Conservation (phyloP, 1,140 invertebrate species). For the Magallana ariakensis region DNA sequence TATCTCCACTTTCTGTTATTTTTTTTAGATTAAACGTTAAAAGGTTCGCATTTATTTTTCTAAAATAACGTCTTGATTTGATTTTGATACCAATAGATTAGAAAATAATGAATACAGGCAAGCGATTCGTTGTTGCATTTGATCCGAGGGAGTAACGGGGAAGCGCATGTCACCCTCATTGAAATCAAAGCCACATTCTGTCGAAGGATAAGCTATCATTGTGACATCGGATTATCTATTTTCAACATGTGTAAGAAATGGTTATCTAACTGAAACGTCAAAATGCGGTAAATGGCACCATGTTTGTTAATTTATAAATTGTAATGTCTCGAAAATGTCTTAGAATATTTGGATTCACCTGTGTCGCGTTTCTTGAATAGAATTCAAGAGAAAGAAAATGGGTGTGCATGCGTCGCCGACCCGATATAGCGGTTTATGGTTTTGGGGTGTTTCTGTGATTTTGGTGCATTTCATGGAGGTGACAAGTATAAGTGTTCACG, state of each 20-base stretch:
- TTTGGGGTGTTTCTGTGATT: not conserved
- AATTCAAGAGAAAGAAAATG: constrained; percentile 33
- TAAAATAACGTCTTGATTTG: not conserved
- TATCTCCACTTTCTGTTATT: not conserved
- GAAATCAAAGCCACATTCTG: constrained; percentile 20
- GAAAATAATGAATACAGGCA: too few species aligned
- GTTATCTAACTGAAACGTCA: not conserved
- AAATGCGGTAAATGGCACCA: not conserved
- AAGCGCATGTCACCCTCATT: constrained; percentile 21
- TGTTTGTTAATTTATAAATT: not conserved
- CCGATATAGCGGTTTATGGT: not conserved
- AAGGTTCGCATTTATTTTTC: too few species aligned
- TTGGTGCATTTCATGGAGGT: not conserved
- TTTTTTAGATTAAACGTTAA: too few species aligned
- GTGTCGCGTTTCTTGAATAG: constrained; percentile 27
- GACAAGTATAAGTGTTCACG: not conserved
- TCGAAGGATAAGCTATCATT: not conserved
- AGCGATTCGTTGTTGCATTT: too few species aligned
- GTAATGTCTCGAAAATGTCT: not conserved
- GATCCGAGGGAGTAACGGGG: not conserved
- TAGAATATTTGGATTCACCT: not conserved
- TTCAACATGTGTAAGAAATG: constrained; percentile 5
- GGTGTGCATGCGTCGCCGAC: constrained; percentile 23
- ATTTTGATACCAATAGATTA: not conserved
- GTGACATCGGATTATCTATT: not conserved